Percentiles rank a stretch among this genome's conserved stretches.
These are phyloP conservation scores for Triops longicaudatus DNA, from an alignment of 1,140 invertebrate species.

Conservation along the genomic window DNA sequence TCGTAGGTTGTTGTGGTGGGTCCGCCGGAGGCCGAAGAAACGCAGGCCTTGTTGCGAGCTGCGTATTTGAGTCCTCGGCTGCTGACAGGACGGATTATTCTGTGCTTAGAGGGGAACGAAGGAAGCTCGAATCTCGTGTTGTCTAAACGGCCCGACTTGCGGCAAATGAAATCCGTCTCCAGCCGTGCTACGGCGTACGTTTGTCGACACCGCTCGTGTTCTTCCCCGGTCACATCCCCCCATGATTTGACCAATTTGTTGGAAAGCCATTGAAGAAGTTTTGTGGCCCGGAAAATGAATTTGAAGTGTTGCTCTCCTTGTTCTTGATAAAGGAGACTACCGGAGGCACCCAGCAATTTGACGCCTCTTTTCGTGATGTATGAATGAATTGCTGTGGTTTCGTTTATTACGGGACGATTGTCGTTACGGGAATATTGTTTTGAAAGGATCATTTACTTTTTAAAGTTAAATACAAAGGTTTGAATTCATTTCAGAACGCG, in stretches of 20 bases:
- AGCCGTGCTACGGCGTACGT: slow-evolving; percentile 64
- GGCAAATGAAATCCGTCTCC: slow-evolving; percentile 41
- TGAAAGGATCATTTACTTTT: too few species aligned
- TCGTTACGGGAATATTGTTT: too few species aligned
- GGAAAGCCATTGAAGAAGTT: slow-evolving; percentile 34
- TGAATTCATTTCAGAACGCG: neutral
- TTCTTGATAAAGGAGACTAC: too few species aligned
- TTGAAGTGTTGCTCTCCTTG: too few species aligned
- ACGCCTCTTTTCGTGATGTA: too few species aligned
- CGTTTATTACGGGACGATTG: too few species aligned
- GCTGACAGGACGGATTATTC: slow-evolving; percentile 25
- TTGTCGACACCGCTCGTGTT: slow-evolving; percentile 68
- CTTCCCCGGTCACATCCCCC: slow-evolving; percentile 62
- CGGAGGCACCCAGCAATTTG: too few species aligned
- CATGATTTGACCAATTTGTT: slow-evolving; percentile 54
- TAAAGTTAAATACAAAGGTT: too few species aligned
- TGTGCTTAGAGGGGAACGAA: slow-evolving; percentile 29
- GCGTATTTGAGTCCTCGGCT: slow-evolving; percentile 26
- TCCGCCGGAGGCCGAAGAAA: slow-evolving; percentile 36
- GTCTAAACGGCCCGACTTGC: slow-evolving; percentile 29
- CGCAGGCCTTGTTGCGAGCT: slow-evolving; percentile 25
- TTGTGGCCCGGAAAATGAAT: too few species aligned
- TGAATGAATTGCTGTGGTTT: too few species aligned
- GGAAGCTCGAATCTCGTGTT: slow-evolving; percentile 23
- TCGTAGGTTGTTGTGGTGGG: slow-evolving; percentile 33